Evolutionary conservation across 2,797 vertebrate genomes (phyloP), one percentile per base, ranked within the genome.

Genomic region (Xiphorhynchus erythropygius): DNA sequence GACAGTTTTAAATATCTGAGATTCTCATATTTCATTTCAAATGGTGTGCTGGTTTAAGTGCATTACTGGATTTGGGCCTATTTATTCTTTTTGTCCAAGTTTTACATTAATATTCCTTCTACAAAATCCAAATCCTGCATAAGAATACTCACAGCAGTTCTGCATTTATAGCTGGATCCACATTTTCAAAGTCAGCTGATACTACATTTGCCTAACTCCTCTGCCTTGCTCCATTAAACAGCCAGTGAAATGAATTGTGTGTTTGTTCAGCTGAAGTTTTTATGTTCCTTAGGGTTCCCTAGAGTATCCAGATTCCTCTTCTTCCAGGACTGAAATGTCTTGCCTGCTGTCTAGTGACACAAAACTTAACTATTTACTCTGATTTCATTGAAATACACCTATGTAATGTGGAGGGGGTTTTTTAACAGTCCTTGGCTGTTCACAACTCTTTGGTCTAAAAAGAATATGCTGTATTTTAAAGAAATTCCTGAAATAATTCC

Each of bases 351-450:
- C 24, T 65, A 46, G 68, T 50, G 42, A 42, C 37, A 62, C 5
- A 67, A 65, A 70, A 1, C 9, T 33, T 21, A 63, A 7, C 7
- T 76, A 10, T 62, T 55, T 65, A 63, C 3, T 77, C 15, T 69
- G 49, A 30, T 60, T 76, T 88, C 10, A 62, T 17, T 62, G 46
- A 87, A 70, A 41, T 46, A 53, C 11, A 59, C 4, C 18, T 19
- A 3, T 3, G 0, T 28, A 60, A 56, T 56, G 3, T 28, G 42
- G 9, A 49, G 24, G 7, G 9, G 1, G 1, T 0, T 7, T 35
- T 62, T 73, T 35, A 49, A 46, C 13, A 17, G 25, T 53, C 68
- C 16, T n/a, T 17, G 23, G 24, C 5, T 44, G 12, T 37, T 71
- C 16, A 17, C 6, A 49, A 37, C 33, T 59, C 11, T 13, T 67